Conservation (phyloP, 2,888 invertebrate genomes). For the Tethea ocularis region DNA sequence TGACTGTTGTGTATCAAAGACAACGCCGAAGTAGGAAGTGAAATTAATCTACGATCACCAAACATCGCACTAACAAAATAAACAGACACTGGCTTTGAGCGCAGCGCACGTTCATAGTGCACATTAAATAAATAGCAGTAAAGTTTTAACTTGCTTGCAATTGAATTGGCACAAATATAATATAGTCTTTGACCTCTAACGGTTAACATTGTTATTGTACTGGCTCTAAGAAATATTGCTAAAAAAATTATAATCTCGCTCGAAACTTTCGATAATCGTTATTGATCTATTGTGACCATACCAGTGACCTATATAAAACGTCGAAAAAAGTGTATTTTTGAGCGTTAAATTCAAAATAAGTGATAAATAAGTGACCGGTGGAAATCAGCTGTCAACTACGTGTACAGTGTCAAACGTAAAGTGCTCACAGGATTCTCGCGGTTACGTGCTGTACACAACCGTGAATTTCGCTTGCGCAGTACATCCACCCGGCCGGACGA, state of each 20-base stretch:
- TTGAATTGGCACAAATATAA: too few relatives aligned
- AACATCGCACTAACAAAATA: slow-evolving; percentile 20
- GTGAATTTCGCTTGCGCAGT: background rate
- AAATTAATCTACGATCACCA: slow-evolving; percentile 31
- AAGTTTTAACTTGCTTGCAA: background rate
- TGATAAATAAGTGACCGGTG: background rate
- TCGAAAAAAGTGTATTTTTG: background rate
- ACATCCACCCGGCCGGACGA: background rate
- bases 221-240: background rate
- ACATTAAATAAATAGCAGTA: background rate
- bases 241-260: background rate
- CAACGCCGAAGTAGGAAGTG: slow-evolving; percentile 25
- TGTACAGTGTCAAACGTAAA: background rate
- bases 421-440: background rate
- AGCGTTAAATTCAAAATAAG: background rate
- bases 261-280: background rate
- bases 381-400: background rate
- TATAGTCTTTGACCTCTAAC: background rate
- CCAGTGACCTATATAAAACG: background rate
- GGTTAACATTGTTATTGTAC: background rate
- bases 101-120: slow-evolving; percentile 4
- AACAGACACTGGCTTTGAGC: slow-evolving; percentile 15
- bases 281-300: background rate
- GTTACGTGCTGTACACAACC: background rate
- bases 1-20: slow-evolving; percentile 16